Conservation (phyloP, 2,797 vertebrate genomes). For the Fundulus diaphanus region DNA sequence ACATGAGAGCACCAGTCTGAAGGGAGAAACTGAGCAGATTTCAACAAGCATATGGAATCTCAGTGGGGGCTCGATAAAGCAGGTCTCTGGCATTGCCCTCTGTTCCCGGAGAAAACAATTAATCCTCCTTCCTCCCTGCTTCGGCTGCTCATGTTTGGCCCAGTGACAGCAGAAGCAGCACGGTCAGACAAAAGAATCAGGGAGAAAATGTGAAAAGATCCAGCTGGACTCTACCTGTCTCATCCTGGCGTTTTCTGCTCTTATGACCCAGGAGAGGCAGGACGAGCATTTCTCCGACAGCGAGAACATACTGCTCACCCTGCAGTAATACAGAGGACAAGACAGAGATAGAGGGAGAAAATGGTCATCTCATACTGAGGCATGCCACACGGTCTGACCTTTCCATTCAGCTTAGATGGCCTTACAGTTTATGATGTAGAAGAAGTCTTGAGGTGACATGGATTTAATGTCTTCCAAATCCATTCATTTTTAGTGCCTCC, state of each 20-base stretch:
- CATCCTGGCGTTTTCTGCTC: conserved; percentile 32
- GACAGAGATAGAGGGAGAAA: conserved; percentile 35
- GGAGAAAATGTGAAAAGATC: conserved; percentile 30
- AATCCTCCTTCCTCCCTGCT: conserved; percentile 60
- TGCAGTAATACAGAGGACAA: conserved; percentile 46
- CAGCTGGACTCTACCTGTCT: conserved; percentile 30
- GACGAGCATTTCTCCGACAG: conserved; percentile 33
- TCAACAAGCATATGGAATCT: conserved; percentile 75
- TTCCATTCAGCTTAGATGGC: conserved; percentile 44
- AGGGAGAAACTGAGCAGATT: conserved; percentile 67
- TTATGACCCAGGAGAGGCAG: conserved; percentile 39
- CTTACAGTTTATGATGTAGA: conserved; percentile 49
- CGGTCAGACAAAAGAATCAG: conserved; percentile 11
- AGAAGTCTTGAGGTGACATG: conserved; percentile 39
- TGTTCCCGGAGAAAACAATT: conserved; percentile 77
- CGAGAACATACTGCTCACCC: conserved; percentile 30
- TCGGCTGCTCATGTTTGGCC: conserved; percentile 50
- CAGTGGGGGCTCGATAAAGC: conserved; percentile 63
- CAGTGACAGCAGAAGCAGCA: conserved; percentile 39
- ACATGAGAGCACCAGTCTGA: conserved; percentile 42
- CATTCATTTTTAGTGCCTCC: conserved; percentile 13
- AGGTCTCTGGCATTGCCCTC: conserved; percentile 60
- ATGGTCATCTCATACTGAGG: conserved; percentile 47
- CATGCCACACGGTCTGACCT: conserved; percentile 48
- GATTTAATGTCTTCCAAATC: conserved; percentile 28